Conservation (phyloP, 2,888 invertebrate genomes). For the Ernsta delagoae region DNA sequence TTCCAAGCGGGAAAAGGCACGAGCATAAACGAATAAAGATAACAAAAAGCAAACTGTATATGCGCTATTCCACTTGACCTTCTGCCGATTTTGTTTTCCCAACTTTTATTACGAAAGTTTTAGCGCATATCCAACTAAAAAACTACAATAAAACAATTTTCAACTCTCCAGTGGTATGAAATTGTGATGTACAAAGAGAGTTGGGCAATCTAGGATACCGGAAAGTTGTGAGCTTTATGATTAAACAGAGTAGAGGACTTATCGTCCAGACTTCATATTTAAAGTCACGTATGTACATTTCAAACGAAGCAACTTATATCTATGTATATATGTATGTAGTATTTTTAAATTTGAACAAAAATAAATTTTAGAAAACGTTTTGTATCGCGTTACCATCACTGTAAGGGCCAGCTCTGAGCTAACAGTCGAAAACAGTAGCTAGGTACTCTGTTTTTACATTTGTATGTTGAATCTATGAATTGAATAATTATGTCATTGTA, state of each 20-base stretch:
- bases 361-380: no score
- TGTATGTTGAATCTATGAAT: no score
- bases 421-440: no score
- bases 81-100: slow-evolving; percentile 32
- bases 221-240: neutral
- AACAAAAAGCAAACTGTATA: slow-evolving; percentile 15
- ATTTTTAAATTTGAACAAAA: no score
- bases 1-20: no score
- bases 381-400: no score
- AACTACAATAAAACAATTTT: slow-evolving; percentile 37
- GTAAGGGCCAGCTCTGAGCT: no score
- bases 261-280: neutral
- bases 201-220: slow-evolving; percentile 1
- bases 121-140: slow-evolving; percentile 35
- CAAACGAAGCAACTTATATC: no score
- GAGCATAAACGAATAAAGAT: no score
- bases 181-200: slow-evolving; percentile 21
- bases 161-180: slow-evolving; percentile 29
- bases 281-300: neutral
- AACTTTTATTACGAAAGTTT: slow-evolving; percentile 36
- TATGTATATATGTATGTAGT: no score
- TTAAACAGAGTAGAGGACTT: neutral
- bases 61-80: slow-evolving; percentile 30
- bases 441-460: no score
- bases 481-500: no score